A percentile compares a stretch with the other conserved stretches of the same genome.
These are phyloP conservation scores for Megalurothrips usitatus DNA, from an alignment of 2,888 invertebrate genomes.

Conservation along the genomic window DNA sequence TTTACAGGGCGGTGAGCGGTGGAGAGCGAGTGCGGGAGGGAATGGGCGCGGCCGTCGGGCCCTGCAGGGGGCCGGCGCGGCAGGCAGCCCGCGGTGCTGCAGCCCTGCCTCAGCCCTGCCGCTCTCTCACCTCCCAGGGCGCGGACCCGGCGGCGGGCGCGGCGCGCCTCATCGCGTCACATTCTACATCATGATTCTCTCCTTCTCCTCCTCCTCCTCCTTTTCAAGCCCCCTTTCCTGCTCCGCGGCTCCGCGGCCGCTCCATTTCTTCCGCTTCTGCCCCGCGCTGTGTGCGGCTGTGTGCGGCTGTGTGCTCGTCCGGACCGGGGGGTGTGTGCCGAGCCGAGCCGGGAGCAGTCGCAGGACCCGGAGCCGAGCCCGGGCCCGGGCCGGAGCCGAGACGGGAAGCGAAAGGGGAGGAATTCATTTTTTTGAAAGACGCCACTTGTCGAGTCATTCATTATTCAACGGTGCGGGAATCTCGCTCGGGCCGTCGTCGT, in stretches of 20 bases:
- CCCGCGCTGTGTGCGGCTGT: no score
- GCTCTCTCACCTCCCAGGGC: no score
- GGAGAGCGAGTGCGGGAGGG: no score
- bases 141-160: no score
- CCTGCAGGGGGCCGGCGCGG: no score
- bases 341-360: not conserved
- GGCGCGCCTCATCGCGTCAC: no score
- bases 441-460: conserved; percentile 24
- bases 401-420: not conserved
- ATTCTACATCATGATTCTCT: not conserved
- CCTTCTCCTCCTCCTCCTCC: not conserved
- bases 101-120: no score
- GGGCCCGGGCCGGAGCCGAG: not conserved
- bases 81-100: no score
- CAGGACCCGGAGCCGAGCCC: not conserved
- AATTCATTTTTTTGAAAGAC: conserved; percentile 25
- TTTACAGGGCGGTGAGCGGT: no score
- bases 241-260: not conserved
- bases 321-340: not conserved
- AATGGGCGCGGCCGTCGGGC: no score
- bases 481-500: conserved; percentile 10
- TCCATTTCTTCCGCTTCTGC: not conserved
- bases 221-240: not conserved
- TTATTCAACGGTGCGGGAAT: conserved; percentile 26
- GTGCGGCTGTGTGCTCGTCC: not conserved